Percentiles rank a stretch among this genome's conserved stretches.
phyloP scores from a whole-genome alignment of 1,140 invertebrate species.

The Bombus balteatus region DNA sequence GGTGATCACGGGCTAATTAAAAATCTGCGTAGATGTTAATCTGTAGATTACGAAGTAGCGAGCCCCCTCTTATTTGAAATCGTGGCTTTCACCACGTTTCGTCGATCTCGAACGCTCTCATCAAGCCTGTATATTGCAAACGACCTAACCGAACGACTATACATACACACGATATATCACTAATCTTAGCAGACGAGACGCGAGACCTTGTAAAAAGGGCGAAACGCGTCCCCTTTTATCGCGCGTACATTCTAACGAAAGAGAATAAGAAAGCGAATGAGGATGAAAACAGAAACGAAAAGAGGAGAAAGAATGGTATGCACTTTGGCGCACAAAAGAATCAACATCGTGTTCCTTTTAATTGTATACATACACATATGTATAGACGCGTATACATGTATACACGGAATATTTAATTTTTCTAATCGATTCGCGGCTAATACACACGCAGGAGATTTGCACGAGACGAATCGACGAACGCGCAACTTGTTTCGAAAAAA shows the following conservation, averaged over 20 bases:
- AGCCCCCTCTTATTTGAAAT: neutral
- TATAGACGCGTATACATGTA: conserved; percentile 13
- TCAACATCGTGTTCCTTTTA: conserved; percentile 47
- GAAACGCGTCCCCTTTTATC: conserved; percentile 21
- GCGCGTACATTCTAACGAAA: conserved; percentile 10
- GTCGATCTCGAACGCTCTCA: conserved; percentile 20
- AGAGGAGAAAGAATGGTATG: neutral
- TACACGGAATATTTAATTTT: conserved; percentile 54
- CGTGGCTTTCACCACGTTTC: conserved; percentile 11
- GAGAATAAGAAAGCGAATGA: no score
- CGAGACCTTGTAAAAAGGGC: conserved; percentile 31
- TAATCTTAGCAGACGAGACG: conserved; percentile 58
- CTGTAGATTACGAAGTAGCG: conserved; percentile 26
- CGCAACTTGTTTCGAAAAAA: conserved; percentile 5
- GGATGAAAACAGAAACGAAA: no score
- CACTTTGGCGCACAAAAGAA: conserved; percentile 56
- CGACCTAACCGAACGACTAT: neutral
- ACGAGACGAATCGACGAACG: conserved; percentile 27
- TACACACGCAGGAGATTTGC: neutral
- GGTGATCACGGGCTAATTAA: conserved; percentile 53
- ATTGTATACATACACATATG: conserved; percentile 29
- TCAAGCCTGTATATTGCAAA: neutral
- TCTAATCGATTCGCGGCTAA: conserved; percentile 48
- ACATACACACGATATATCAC: conserved; percentile 20
- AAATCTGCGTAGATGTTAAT: conserved; percentile 34